Evolutionary conservation across 2,888 invertebrate genomes (phyloP), one percentile per base, ranked within the genome.

Genomic region (Doris montereyensis): DNA sequence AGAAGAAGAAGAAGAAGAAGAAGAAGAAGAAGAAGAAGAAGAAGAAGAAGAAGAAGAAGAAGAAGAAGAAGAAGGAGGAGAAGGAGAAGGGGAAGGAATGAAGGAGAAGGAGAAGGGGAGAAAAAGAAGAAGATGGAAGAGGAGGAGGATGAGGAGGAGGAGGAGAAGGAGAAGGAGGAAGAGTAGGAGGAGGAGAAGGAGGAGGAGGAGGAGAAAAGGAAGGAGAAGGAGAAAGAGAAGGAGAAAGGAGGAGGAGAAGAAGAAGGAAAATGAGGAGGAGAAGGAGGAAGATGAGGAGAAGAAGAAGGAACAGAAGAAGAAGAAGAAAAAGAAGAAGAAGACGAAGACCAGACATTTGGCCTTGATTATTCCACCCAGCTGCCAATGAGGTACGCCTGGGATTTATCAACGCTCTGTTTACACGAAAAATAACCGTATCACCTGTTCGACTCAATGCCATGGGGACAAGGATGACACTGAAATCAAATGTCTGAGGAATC

Each of bases 101-200:
- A 62, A 30, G 21, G 70, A 77, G 77, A 68, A 26, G 60, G 58
- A 77, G 60, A 71, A 58, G 57, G 60, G 57, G 68, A 68, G 26
- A 78, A 35, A 73, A 4, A 65, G 2, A 35, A 1, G 52, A 17
- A 41, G 41, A 60, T 28, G 67, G 5, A 78, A n/a, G 41, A 13
- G 73, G 28, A 62, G 10, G 28, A 21, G 41, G 60, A 57, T 4
- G 2, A 10, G 30, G 28, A 58, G 57, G 17, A n/a, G 30, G 57
- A 74, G 60, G 32, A 26, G 30, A n/a, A 74, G 34, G 8, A 62
- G 60, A n/a, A 74, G 74, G 30, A n/a, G 28, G 62, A 58, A n/a
- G n/a, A n/a, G n/a, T n/a, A n/a, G n/a, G n/a, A n/a, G n/a, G n/a
- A n/a, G n/a, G n/a, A n/a, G n/a, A n/a, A n/a, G n/a, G n/a, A n/a